Percentiles rank a stretch among this genome's conserved stretches.
Evolutionary conservation across 2,113 vertebrate species (phyloP).

Genomic region (Nothobranchius furzeri): DNA sequence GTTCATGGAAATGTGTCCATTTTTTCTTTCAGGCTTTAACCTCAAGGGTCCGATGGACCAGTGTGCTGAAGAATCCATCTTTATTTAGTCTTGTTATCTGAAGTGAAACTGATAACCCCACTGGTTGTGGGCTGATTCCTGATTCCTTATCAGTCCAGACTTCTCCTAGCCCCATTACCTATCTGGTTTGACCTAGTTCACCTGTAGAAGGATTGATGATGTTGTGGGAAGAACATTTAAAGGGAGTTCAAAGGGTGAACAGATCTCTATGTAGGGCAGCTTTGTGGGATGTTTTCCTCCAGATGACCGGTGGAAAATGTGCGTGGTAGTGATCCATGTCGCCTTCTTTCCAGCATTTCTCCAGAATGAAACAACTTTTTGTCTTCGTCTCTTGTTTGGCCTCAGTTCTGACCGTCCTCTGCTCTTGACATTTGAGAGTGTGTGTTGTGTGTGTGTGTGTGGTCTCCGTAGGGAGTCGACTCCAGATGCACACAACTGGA

Average conservation of each 20-base stretch:
- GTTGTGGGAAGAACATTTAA: background rate
- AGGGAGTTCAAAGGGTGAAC: background rate
- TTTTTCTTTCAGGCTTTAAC: too few relatives aligned
- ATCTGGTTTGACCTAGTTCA: background rate
- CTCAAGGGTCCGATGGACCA: background rate
- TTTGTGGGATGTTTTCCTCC: conserved; percentile 13
- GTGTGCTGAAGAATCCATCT: background rate
- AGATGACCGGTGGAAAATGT: conserved; percentile 46
- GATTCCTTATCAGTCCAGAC: background rate
- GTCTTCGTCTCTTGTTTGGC: conserved; percentile 38
- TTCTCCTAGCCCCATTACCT: background rate
- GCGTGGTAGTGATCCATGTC: conserved; percentile 45
- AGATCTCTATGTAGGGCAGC: background rate
- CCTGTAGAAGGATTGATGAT: background rate
- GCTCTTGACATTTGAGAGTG: conserved; percentile 62
- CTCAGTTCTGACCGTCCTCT: conserved; percentile 31
- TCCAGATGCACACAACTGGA: conserved; percentile 63
- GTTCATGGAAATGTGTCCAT: too few relatives aligned
- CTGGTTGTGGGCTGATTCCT: background rate
- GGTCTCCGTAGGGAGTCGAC: conserved; percentile 42
- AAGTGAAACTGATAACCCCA: background rate
- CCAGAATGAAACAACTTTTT: conserved; percentile 50
- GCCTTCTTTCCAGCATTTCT: background rate
- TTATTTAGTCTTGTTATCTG: too few relatives aligned
- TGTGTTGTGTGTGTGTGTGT: conserved; percentile 58